Base-by-base conservation (phyloP, 2,113 vertebrate species). In the Romanogobio albipinnatus region DNA sequence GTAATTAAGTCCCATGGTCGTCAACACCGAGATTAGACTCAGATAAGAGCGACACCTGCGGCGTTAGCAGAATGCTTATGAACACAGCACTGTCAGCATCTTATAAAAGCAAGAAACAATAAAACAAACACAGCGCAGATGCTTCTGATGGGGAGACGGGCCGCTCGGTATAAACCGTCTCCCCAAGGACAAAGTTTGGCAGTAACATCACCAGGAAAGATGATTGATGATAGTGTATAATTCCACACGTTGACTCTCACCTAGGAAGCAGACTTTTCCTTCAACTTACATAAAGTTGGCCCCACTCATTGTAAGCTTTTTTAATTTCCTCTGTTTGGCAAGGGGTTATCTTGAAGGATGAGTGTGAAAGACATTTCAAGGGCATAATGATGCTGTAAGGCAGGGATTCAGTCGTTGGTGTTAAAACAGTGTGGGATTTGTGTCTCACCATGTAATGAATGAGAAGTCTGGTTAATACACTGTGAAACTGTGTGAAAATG, bases 201-300 rank as follows among this genome's bases (percentile, higher is more conserved):
- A 71, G 61, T 36, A 88, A 74, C 70, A 84, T 86, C 70, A 83
- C 74, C 47, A 74, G 59, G 87, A 88, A 75, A 77, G 26, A 71
- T 86, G 87, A 88, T 86, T 82, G 81, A 88, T 88, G 81, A 83
- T 61, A 56, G 58, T n/a, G 66, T 70, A 74, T 83, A 84, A 81
- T 81, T 59, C 70, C 80, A 73, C 62, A 76, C 45, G 64, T 74
- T 74, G 66, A 15, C 39, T 73, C 53, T 43, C 75, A 85, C 86
- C 58, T 77, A 73, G 83, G 80, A 87, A 77, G 39, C 81, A 84
- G 86, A 29, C 81, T 75, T 84, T 87, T 85, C 68, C 64, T 59
- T 58, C 61, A 85, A 76, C 43, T 45, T 82, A 22, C 81, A 75
- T 56, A 36, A 86, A 83, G 53, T 15, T 43, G 73, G 71, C 47